These are phyloP conservation scores for Erythrolamprus reginae DNA, from an alignment of 2,113 vertebrate genomes.

Conservation along the genomic window DNA sequence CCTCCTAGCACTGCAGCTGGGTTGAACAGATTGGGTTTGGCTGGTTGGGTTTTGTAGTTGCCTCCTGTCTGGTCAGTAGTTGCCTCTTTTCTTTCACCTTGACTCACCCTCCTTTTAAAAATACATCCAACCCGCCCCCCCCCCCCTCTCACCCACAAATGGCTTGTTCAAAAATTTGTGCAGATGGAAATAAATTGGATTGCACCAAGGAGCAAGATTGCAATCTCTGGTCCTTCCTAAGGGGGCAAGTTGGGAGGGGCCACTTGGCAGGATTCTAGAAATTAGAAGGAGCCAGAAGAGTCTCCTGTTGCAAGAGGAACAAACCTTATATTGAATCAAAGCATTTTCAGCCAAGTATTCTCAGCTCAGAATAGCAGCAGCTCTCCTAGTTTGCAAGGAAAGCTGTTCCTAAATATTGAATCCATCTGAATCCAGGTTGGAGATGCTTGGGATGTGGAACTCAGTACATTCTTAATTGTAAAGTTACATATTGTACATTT, in stretches of 20 bases:
- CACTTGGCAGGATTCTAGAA: neutral
- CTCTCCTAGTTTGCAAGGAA: neutral
- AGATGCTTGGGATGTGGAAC: neutral
- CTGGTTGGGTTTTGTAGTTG: neutral
- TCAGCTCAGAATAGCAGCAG: neutral
- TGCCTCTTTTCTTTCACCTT: neutral
- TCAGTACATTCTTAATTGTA: neutral
- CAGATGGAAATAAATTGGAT: neutral
- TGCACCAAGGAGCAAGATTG: neutral
- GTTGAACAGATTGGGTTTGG: neutral
- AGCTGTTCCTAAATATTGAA: neutral
- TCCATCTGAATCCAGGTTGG: neutral
- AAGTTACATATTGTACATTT: neutral
- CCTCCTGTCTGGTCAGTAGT: neutral
- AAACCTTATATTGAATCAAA: neutral
- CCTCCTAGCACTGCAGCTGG: conserved; percentile 2
- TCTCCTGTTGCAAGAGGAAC: neutral
- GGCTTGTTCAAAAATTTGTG: neutral
- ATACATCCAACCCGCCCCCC: no score
- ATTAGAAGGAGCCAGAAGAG: neutral
- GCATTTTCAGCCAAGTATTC: neutral
- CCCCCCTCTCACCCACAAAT: neutral
- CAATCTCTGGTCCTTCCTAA: neutral
- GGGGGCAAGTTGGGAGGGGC: neutral
- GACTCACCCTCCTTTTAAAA: neutral